Percentiles rank a stretch among this genome's conserved stretches.
phyloP scores from a whole-genome alignment of 2,888 invertebrate species.

The Psylliodes chrysocephalus region DNA sequence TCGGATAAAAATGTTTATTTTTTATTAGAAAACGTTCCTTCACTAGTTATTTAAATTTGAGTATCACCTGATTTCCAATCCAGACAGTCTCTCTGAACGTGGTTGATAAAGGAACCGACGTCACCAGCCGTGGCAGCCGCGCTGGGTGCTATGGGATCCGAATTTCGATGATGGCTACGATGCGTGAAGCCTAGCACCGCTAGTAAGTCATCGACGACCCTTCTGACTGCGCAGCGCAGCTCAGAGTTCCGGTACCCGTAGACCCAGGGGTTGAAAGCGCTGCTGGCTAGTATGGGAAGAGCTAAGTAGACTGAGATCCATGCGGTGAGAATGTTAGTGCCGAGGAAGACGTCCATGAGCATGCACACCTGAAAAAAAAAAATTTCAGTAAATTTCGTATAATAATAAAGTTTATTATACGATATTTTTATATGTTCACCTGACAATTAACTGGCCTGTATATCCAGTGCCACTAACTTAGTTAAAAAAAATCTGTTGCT shows the following conservation, averaged over 20 bases:
- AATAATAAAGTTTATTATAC: too few relatives aligned
- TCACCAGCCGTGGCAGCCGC: conserved; percentile 62
- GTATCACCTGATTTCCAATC: conserved; percentile 51
- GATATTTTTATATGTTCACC: too few relatives aligned
- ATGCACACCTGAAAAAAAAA: conserved; percentile 65
- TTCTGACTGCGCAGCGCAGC: conserved; percentile 69
- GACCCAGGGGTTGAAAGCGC: conserved; percentile 73
- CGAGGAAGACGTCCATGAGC: conserved; percentile 67
- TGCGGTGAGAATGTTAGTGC: conserved; percentile 65
- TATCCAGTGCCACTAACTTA: too few relatives aligned
- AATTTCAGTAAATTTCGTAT: too few relatives aligned
- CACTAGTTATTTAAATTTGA: neutral
- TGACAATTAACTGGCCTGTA: too few relatives aligned
- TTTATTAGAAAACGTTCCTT: too few relatives aligned
- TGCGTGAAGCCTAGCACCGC: conserved; percentile 62
- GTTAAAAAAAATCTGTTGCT: too few relatives aligned
- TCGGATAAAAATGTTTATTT: too few relatives aligned
- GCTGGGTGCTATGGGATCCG: conserved; percentile 59
- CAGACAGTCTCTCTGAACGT: conserved; percentile 55
- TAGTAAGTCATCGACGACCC: conserved; percentile 67
- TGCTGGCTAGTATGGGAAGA: conserved; percentile 69
- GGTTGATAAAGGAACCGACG: conserved; percentile 60
- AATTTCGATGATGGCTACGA: conserved; percentile 56
- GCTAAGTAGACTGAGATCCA: conserved; percentile 69
- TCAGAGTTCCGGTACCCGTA: conserved; percentile 74